phyloP scores from a whole-genome alignment of 2,113 vertebrate species.

The Entelurus aequoreus region DNA sequence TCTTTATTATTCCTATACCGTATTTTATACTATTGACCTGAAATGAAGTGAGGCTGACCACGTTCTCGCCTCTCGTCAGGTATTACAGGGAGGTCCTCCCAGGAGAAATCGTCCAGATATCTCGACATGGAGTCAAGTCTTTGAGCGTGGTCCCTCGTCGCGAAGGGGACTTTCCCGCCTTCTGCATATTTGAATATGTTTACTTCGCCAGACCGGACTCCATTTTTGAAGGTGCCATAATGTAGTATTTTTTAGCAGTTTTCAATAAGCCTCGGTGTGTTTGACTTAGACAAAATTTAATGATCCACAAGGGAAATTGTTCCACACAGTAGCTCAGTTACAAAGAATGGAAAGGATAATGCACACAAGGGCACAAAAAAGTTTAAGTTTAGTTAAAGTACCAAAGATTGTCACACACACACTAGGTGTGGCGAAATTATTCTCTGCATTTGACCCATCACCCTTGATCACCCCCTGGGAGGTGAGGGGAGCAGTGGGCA shows the following conservation, averaged over 20 bases:
- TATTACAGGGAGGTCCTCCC: constrained; percentile 91
- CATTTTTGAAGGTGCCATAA: constrained; percentile 87
- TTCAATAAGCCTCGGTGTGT: neutral
- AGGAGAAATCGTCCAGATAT: constrained; percentile 96
- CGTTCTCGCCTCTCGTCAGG: constrained; percentile 58
- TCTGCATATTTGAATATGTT: constrained; percentile 99
- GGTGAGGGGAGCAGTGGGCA: no score
- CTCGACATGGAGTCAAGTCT: constrained; percentile 79
- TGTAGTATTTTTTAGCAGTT: neutral
- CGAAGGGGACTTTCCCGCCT: constrained; percentile 82
- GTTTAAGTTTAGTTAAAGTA: no score
- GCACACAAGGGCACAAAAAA: no score
- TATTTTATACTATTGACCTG: no score
- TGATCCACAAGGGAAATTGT: no score
- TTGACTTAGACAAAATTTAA: no score
- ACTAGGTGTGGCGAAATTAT: no score
- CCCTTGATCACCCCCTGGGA: no score
- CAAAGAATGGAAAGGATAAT: no score
- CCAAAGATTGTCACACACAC: no score
- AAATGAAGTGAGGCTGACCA: neutral
- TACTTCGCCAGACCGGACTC: constrained; percentile 98
- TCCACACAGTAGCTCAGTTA: no score
- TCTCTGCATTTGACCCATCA: no score
- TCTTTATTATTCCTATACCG: constrained; percentile 9
- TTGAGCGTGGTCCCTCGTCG: constrained; percentile 81